Percentiles rank a stretch among this genome's conserved stretches.
Conservation (phyloP, 2,888 invertebrate genomes). For the Isotomurus palustris region DNA sequence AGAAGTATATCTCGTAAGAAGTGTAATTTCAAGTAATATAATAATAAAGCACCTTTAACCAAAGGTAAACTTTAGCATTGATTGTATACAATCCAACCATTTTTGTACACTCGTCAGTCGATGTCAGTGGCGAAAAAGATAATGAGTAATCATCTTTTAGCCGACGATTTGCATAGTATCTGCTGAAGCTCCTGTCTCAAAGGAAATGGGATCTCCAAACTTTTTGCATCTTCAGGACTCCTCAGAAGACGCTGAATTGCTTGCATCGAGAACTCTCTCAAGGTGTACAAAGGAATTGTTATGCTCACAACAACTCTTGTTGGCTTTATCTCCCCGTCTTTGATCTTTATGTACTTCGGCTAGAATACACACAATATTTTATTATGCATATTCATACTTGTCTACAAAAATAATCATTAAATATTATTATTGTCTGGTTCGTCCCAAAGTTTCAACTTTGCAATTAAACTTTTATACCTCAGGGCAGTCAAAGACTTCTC, state of each 20-base stretch:
- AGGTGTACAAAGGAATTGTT: slow-evolving; percentile 55
- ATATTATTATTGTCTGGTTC: too few relatives aligned
- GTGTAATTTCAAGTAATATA: too few relatives aligned
- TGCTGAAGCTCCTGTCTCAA: slow-evolving; percentile 41
- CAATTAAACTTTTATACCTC: slow-evolving; percentile 27
- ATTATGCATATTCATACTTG: too few relatives aligned
- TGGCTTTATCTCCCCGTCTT: slow-evolving; percentile 27
- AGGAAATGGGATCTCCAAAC: slow-evolving; percentile 53
- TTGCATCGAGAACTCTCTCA: slow-evolving; percentile 54
- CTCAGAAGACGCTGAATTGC: slow-evolving; percentile 51
- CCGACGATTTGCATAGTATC: too few relatives aligned
- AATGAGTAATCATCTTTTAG: too few relatives aligned
- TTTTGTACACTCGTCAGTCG: too few relatives aligned
- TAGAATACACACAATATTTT: slow-evolving; percentile 11
- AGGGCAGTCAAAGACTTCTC: slow-evolving; percentile 48
- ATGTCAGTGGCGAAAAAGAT: too few relatives aligned
- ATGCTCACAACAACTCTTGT: slow-evolving; percentile 53
- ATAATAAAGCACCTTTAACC: too few relatives aligned
- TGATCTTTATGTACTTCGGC: slow-evolving; percentile 31
- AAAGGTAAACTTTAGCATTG: too few relatives aligned
- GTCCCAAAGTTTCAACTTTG: background rate
- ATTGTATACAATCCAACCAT: too few relatives aligned
- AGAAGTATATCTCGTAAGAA: too few relatives aligned
- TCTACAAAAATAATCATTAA: too few relatives aligned
- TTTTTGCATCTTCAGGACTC: slow-evolving; percentile 49